These are phyloP conservation scores for Phylloscopus trochilus DNA, from an alignment of 2,113 vertebrate genomes.

Conservation along the genomic window DNA sequence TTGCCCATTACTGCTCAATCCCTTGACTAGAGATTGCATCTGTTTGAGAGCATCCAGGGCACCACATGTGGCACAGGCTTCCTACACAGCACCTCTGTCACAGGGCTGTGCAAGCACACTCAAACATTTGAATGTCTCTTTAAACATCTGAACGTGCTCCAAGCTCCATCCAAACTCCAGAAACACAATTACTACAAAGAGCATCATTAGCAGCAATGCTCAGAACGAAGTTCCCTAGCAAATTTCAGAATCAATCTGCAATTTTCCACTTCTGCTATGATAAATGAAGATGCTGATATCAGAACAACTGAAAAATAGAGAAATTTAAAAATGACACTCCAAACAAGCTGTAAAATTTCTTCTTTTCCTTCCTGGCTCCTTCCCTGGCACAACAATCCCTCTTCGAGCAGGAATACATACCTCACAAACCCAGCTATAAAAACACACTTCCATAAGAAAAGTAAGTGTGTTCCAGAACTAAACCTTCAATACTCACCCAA, in stretches of 20 bases:
- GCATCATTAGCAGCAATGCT: background rate
- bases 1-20: background rate
- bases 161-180: background rate
- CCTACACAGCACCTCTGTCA: background rate
- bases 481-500: slow-evolving; percentile 71
- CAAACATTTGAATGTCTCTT: background rate
- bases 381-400: background rate
- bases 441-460: background rate
- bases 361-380: background rate
- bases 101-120: background rate
- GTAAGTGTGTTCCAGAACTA: background rate
- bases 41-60: background rate
- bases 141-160: fast-evolving
- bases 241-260: background rate
- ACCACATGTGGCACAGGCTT: background rate
- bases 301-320: background rate
- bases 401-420: background rate
- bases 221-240: background rate
- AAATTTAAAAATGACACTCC: background rate
- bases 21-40: background rate
- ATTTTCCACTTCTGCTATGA: background rate
- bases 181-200: background rate
- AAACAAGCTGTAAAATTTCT: background rate
- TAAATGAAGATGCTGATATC: background rate
- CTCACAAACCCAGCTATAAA: background rate